These are phyloP conservation scores for Ictidomys tridecemlineatus DNA, from an alignment of 2,113 vertebrate genomes.

Conservation along the genomic window DNA sequence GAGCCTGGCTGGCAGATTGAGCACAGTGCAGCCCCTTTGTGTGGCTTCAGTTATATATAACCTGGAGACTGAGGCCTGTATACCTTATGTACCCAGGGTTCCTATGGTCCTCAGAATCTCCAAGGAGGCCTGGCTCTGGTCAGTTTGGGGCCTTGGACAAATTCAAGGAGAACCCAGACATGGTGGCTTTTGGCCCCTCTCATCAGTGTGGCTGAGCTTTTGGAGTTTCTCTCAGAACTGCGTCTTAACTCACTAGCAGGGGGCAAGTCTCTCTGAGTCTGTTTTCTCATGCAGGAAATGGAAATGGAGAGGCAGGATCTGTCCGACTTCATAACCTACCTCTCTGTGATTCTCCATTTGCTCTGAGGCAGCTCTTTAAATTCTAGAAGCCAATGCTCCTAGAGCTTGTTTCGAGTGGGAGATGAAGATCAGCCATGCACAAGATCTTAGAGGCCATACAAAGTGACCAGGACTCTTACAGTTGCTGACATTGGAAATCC, in stretches of 20 bases:
- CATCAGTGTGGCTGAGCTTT: not conserved
- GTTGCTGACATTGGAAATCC: not conserved
- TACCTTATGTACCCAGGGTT: not conserved
- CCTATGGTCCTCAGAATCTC: not conserved
- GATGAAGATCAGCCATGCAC: not conserved
- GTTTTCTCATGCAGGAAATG: not conserved
- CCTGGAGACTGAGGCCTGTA: not conserved
- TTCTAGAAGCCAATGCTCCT: not conserved
- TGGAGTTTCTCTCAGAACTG: not conserved
- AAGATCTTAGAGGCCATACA: not conserved
- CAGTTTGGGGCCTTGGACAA: not conserved
- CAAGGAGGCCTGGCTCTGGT: not conserved
- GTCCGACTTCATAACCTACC: not conserved
- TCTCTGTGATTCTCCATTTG: not conserved
- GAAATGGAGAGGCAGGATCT: not conserved
- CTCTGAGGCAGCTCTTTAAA: not conserved
- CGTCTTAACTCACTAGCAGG: not conserved
- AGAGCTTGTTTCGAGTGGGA: not conserved
- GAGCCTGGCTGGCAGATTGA: not conserved
- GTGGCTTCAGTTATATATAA: not conserved
- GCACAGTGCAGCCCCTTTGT: not conserved
- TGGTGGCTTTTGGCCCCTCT: not conserved
- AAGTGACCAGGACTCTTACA: not conserved
- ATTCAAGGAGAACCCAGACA: not conserved
- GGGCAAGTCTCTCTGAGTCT: not conserved